These are phyloP conservation scores for Carassius carassius DNA, from an alignment of 2,113 vertebrate genomes.

Conservation along the genomic window DNA sequence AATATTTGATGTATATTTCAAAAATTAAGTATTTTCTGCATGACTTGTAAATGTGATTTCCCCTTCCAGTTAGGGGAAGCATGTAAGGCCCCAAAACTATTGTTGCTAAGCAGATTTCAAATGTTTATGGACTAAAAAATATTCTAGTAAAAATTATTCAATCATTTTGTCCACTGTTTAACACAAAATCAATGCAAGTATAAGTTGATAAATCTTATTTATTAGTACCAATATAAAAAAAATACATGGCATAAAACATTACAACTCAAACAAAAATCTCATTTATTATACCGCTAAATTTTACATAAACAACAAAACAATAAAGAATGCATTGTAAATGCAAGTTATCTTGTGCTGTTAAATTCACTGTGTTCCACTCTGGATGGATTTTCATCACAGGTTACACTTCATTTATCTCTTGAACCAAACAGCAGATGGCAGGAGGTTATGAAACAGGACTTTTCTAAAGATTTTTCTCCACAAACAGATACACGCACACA, in stretches of 20 bases:
- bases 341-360: background rate
- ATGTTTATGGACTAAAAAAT: too few species aligned
- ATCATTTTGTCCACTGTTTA: too few species aligned
- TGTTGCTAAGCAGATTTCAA: too few species aligned
- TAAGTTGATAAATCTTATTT: too few species aligned
- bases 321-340: background rate
- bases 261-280: background rate
- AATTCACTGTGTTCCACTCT: background rate
- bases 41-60: background rate
- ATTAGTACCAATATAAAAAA: too few species aligned
- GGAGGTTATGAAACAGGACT: constrained; percentile 5
- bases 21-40: too few species aligned
- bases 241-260: background rate
- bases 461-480: background rate
- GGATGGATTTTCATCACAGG: background rate
- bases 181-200: too few species aligned
- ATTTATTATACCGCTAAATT: background rate
- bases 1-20: too few species aligned
- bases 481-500: background rate
- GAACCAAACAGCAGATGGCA: constrained; percentile 12
- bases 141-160: too few species aligned
- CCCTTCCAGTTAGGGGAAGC: too few species aligned
- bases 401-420: background rate
- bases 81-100: too few species aligned
- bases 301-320: background rate